Evolutionary conservation across 2,797 vertebrate genomes (phyloP), one percentile per base, ranked within the genome.

Genomic region (Pipistrellus pipistrellus): DNA sequence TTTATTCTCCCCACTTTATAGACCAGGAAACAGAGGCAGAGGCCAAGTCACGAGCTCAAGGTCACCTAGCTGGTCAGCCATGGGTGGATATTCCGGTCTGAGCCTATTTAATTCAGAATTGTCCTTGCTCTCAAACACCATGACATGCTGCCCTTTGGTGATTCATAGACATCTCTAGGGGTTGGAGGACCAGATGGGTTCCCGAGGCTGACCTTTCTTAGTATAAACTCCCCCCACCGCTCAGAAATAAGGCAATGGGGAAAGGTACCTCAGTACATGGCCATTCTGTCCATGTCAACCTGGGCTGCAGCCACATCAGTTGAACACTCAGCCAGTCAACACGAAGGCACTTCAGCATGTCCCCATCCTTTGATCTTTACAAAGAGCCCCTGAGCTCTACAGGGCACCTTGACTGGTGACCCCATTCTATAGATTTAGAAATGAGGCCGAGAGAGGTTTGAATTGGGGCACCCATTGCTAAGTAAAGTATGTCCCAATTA

Each of bases 251-350:
- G 55, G 80, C n/a, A 32, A 32, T 9, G 17, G 55, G 68, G 15
- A 46, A 41, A 25, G 20, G n/a, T 4, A 4, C 9, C n/a, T 69
- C 48, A 11, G 15, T 44, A 13, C 11, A 6, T 2, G 32, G 53
- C 3, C 30, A 5, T 95, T 80, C 25, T 17, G 78, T 41, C 38
- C 18, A 2, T 0, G 48, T 44, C n/a, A 76, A 25, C 62, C 69
- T 53, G 41, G 69, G 25, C 55, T 53, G 23, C 48, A 48, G 14
- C 59, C 25, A 12, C 2, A 11, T 12, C 14, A 38, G 41, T 4
- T 1, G 38, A 68, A 46, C 2, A 15, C 46, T 25, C 30, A 0
- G 15, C 20, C 1, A 0, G 18, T 23, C 1, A 21, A 3, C 62
- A n/a, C 6, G 2, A 23, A 66, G 35, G 7, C 44, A 46, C 21